These are phyloP conservation scores for Meriones unguiculatus DNA, from an alignment of 2,113 vertebrate species.

Conservation along the genomic window DNA sequence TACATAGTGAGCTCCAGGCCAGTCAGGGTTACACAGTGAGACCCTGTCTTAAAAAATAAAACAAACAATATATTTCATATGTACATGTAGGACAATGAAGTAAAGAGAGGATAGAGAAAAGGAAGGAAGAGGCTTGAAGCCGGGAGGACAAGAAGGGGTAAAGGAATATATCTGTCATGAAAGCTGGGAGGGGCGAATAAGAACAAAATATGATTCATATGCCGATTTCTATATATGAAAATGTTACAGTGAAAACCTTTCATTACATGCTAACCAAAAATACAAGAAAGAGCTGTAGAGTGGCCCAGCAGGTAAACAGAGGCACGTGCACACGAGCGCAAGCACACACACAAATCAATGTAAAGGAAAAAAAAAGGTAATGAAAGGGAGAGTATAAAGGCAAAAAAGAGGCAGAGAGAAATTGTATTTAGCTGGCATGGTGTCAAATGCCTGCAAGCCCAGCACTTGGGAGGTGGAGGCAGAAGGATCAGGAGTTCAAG, in stretches of 20 bases:
- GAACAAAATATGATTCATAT: neutral
- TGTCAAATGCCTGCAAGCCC: neutral
- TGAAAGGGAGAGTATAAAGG: no score
- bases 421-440: neutral
- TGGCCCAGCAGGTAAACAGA: neutral
- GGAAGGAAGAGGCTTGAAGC: neutral
- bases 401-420: neutral
- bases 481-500: neutral
- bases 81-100: neutral
- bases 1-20: neutral
- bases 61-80: neutral
- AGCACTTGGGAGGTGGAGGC: neutral
- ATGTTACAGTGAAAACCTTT: neutral
- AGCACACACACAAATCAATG: neutral
- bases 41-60: neutral
- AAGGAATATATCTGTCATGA: neutral
- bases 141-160: neutral
- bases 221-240: neutral
- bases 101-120: neutral
- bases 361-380: neutral
- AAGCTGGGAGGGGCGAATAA: neutral
- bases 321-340: no score
- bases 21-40: neutral
- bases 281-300: neutral
- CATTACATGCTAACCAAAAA: neutral